Conservation (phyloP, 2,888 invertebrate species). For the Lissonota sp. region DNA sequence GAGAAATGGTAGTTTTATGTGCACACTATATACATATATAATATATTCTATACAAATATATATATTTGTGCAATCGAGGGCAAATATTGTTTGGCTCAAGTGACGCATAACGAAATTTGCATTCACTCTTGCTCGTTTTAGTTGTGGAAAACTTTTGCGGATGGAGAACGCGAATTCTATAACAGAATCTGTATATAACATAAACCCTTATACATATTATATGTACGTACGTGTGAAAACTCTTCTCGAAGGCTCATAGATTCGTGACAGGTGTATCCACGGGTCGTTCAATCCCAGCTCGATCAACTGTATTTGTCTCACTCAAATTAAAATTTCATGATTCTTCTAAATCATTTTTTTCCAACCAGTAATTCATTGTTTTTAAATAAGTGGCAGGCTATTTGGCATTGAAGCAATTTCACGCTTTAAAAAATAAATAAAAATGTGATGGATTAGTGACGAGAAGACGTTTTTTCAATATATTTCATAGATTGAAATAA, state of each 20-base stretch:
- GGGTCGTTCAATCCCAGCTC: background rate
- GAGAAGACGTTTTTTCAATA: too few species aligned
- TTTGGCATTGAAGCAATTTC: too few species aligned
- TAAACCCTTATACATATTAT: background rate
- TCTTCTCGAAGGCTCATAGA: constrained; percentile 4
- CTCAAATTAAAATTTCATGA: background rate
- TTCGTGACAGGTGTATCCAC: background rate
- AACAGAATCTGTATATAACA: background rate
- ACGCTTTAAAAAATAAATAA: too few species aligned
- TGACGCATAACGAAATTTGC: constrained; percentile 47
- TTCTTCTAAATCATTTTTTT: too few species aligned
- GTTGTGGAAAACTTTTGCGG: constrained; percentile 41
- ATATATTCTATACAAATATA: background rate
- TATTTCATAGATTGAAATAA: too few species aligned
- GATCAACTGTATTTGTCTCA: background rate
- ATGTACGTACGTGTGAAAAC: background rate
- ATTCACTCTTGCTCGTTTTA: constrained; percentile 38
- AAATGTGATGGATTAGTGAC: too few species aligned
- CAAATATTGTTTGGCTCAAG: constrained; percentile 43
- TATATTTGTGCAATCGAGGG: background rate
- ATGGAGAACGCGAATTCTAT: constrained; percentile 26
- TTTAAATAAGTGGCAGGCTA: too few species aligned
- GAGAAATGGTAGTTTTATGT: constrained; percentile 5
- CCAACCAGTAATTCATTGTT: too few species aligned
- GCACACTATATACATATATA: background rate